A percentile compares a stretch with the other conserved stretches of the same genome.
Conservation (phyloP, 1,140 invertebrate species). For the Pseudomyrmex flavicornis region DNA sequence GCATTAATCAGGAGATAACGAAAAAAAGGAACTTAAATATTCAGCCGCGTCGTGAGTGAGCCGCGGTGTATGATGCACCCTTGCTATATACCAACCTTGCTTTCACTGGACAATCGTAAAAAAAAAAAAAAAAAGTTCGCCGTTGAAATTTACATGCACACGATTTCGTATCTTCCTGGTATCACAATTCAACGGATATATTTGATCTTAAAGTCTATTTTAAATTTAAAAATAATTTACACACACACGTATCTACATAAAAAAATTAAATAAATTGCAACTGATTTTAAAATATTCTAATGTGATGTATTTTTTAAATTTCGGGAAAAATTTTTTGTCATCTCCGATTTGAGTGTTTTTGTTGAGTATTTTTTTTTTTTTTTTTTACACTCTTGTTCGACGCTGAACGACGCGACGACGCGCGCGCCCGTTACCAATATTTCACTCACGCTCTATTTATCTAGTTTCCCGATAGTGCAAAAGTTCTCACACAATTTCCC, state of each 20-base stretch:
- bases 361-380: constrained; percentile 30
- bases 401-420: not conserved
- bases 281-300: not conserved
- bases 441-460: constrained; percentile 60
- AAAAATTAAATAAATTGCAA: too few relatives aligned
- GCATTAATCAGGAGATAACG: constrained; percentile 29
- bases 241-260: not conserved
- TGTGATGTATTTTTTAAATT: not conserved
- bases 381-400: not conserved
- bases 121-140: not conserved
- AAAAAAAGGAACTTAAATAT: constrained; percentile 54
- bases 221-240: not conserved
- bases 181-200: not conserved
- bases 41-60: not conserved
- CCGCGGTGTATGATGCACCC: constrained; percentile 7
- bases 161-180: not conserved
- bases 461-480: constrained; percentile 48
- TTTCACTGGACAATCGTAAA: not conserved
- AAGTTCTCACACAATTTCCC: constrained; percentile 57
- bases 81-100: not conserved
- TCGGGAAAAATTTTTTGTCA: not conserved
- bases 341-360: constrained; percentile 5
- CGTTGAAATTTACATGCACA: not conserved
- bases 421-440: constrained; percentile 39
- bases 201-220: not conserved